Evolutionary conservation across 2,888 invertebrate species (phyloP), one percentile per base, ranked within the genome.

Genomic region (Ypsolopha sequella): DNA sequence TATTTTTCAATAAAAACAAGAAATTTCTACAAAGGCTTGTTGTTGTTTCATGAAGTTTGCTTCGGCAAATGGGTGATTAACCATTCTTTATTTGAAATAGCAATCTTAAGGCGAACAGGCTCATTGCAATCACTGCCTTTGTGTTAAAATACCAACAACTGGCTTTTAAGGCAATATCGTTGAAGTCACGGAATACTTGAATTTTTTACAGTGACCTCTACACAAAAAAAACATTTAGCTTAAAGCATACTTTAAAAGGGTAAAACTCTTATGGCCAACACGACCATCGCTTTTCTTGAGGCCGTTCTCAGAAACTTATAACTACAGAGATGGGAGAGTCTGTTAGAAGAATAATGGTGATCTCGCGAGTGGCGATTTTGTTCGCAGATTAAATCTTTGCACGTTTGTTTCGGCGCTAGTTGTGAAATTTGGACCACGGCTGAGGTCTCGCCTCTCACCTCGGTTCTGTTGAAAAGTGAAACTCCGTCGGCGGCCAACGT

Each of bases 381-480:
- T 66, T 65, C 14, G 65, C 63, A 68, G 66, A 71, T 68, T 62
- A 60, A 56, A 52, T 52, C 61, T 65, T 64, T 63, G 63, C 67
- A 62, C 64, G 69, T 70, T 64, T 65, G 68, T 73, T 76, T 73
- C 66, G 77, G 71, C 65, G 66, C 61, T 64, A 65, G 68, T 84
- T 85, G 82, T 77, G 85, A 86, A 85, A 85, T 82, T 78, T 74
- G 73, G 80, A 76, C 70, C 71, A 70, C 68, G 68, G 69, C 65
- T 68, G 77, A 78, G 81, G 79, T 70, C 75, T 76, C 65, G 75
- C 85, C 85, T 85, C 85, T 85, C 81, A 81, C 85, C 70, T 70
- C 68, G 59, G 61, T 56, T 36, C 50, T 71, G 79, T 82, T 80
- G 81, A 77, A 86, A 86, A 86, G 85, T 84, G 85, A 86, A 86